phyloP scores from a whole-genome alignment of 2,113 vertebrate species.

The Cheilinus undulatus region DNA sequence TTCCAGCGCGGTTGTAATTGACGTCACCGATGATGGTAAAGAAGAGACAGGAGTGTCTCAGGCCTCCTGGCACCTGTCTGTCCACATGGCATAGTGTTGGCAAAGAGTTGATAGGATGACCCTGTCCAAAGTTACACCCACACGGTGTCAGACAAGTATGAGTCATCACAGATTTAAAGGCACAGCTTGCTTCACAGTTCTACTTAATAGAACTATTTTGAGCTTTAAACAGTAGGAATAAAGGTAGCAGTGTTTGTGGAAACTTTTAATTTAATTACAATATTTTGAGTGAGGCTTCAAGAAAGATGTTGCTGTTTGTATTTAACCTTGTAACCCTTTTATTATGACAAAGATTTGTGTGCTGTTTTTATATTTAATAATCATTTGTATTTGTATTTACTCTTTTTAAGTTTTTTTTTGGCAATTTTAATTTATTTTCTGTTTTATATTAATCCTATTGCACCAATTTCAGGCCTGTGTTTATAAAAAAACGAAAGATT shows the following conservation, averaged over 20 bases:
- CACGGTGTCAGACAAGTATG: background rate
- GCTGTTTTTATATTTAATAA: too few species aligned
- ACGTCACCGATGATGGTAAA: constrained; percentile 21
- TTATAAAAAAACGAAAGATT: too few species aligned
- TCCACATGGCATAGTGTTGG: background rate
- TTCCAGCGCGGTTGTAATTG: background rate
- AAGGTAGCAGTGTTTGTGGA: background rate
- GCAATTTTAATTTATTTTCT: too few species aligned
- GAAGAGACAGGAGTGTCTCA: constrained; percentile 10
- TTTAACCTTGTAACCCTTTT: too few species aligned
- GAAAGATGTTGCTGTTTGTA: too few species aligned
- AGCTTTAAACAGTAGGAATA: background rate
- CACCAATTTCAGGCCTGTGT: too few species aligned
- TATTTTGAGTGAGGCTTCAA: too few species aligned
- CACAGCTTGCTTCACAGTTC: background rate
- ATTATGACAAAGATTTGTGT: too few species aligned
- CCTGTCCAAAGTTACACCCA: constrained; percentile 15
- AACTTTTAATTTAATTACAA: background rate
- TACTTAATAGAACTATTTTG: background rate
- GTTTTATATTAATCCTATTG: too few species aligned
- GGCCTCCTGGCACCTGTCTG: background rate
- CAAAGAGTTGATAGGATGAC: constrained; percentile 11
- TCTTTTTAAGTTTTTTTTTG: too few species aligned
- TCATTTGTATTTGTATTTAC: too few species aligned
- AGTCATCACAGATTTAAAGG: constrained; percentile 12